Base-by-base conservation (phyloP, 2,113 vertebrate species). In the Cettia cetti region DNA sequence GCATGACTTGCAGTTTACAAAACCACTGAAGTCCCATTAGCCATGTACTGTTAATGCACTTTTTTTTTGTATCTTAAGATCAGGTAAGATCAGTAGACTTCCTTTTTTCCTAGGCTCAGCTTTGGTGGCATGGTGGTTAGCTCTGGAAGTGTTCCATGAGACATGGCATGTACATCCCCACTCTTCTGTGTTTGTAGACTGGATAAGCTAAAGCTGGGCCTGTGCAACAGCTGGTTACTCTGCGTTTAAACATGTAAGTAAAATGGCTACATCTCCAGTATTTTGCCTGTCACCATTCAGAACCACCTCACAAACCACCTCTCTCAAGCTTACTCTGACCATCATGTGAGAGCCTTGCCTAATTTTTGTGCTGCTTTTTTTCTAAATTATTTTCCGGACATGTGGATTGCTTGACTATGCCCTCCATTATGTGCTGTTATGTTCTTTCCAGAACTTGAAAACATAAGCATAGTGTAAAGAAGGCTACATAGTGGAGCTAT, bases 121-220 rank as follows among this genome's bases (percentile, higher is more conserved):
- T 91, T 60, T 37, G 39, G 26, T 28, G 40, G 24, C 27, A 9
- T 37, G 21, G 40, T 42, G 40, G 40, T 77, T 80, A 72, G 49
- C 64, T 72, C 16, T 57, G 69, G 23, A 30, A 35, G 33, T 45
- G 11, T 61, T 40, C 18, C 1, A 0, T 35, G 37, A 69, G 28
- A 28, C 12, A n/a, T 7, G 10, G 22, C 24, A 7, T 1, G 0
- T 30, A 21, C 0, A 0, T 35, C 10, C n/a, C 22, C 45, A 70
- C 13, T 4, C 4, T 49, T 61, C 64, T 30, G 40, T 31, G 16
- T 39, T 56, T 80, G 42, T 6, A 33, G 63, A 8, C 14, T 0
- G 0, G 6, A 28, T 15, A 59, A 94, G 1, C 20, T 33, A 56
- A 39, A 77, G 57, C 13, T 27, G 30, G 11, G 9, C 68, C 76